Evolutionary conservation across 2,113 vertebrate species (phyloP).

Genomic region (Potamarius usumacintae): DNA sequence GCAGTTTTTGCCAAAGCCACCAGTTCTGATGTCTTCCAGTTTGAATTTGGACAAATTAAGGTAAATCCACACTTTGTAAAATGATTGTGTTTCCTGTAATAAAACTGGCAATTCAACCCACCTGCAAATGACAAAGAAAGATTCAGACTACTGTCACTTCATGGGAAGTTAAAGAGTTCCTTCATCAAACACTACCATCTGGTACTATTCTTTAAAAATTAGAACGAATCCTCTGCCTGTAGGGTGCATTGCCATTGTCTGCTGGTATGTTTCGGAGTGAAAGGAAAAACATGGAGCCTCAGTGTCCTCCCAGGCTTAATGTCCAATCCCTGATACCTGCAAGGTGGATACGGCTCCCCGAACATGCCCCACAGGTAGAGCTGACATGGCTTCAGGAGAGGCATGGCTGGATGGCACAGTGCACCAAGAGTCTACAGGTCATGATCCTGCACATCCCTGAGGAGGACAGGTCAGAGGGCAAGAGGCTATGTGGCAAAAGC

Average conservation of each 20-base stretch:
- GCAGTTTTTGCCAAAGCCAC: conserved; percentile 94
- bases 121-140: neutral
- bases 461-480: conserved; percentile 81
- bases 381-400: conserved; percentile 79
- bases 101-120: neutral
- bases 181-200: neutral
- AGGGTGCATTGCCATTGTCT: conserved; percentile 93
- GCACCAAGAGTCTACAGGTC: conserved; percentile 81
- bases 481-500: neutral
- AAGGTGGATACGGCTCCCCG: conserved; percentile 87
- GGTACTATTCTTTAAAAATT: neutral
- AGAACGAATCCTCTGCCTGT: conserved; percentile 1
- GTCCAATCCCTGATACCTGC: conserved; percentile 82
- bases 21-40: conserved; percentile 88
- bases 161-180: neutral
- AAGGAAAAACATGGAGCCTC: conserved; percentile 80
- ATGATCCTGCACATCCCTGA: conserved; percentile 91
- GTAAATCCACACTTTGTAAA: conserved; percentile 65
- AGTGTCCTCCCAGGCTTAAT: conserved; percentile 86
- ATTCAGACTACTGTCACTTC: neutral
- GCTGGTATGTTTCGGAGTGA: conserved; percentile 89
- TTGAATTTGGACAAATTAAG: conserved; percentile 89
- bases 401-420: conserved; percentile 88
- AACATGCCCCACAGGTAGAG: conserved; percentile 77
- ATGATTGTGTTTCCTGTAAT: neutral